Base-by-base conservation (phyloP, 2,888 invertebrate species). In the Machimus atricapillus region DNA sequence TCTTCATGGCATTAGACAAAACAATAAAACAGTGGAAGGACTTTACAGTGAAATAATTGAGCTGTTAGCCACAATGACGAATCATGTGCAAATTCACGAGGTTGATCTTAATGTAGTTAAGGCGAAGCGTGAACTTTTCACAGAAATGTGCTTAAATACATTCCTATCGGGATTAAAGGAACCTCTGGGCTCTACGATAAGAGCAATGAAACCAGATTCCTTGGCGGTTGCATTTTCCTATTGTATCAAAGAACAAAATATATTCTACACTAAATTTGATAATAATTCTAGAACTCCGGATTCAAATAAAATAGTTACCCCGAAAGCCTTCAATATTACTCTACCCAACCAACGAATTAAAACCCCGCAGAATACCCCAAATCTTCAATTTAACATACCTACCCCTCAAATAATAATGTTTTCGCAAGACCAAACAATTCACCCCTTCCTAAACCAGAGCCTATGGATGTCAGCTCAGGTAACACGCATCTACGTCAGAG, bases 21-120 rank as follows among this genome's bases (percentile, higher is more conserved):
- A 16, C 1, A 58, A 78, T 7, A 88, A 88, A 85, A 81, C 87
- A 8, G 76, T 89, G 4, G 89, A 37, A 2, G 7, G 2, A 43
- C 89, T 89, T 73, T 89, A 89, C 37, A 85, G 89, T 19, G 86
- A 89, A 86, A 88, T 89, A 9, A 89, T 89, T 5, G 90, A 90
- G 87, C 88, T 89, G 12, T 88, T 89, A 31, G 76, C 89, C 5
- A 85, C 89, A 0, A 40, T 90, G n/a, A 86, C 66, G 0, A 90
- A 89, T 40, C 88, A 89, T 73, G 76, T 89, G 0, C 76, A 88
- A 27, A 88, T 89, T 31, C 89, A 89, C 8, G 89, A 90, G 56
- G 52, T 6, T 5, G 87, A 89, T 56, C 1, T 7, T 34, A 88
- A 87, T 9, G 89, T 90, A 31, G 87, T 90, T 0, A 16, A 27